Evolutionary conservation across 2,888 invertebrate species (phyloP).

Genomic region (Drosophila prostipennis): DNA sequence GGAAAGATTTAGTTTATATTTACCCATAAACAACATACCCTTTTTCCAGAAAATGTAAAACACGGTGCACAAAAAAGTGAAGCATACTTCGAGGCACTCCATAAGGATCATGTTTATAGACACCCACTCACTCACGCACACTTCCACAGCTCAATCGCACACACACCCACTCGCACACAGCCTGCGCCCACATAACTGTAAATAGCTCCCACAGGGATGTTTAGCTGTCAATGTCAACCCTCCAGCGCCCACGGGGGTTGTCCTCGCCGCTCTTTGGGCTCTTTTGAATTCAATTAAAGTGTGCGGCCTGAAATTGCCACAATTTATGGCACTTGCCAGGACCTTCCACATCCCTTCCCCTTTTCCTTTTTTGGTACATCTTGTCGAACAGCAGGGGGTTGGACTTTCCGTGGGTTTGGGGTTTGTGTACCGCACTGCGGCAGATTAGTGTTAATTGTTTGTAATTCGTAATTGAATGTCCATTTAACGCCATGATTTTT

Average conservation of each 20-base stretch:
- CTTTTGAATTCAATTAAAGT: conserved; percentile 81
- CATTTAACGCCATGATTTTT: conserved; percentile 66
- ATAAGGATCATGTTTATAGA: conserved; percentile 76
- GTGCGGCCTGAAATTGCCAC: conserved; percentile 80
- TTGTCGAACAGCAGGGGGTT: conserved; percentile 34
- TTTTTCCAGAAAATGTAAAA: not conserved
- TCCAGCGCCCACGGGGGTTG: conserved; percentile 51
- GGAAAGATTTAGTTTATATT: no score
- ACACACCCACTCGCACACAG: conserved; percentile 4
- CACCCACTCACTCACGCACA: conserved; percentile 47
- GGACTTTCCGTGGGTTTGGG: conserved; percentile 2
- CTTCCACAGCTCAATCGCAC: not conserved
- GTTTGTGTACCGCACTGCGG: conserved; percentile 39
- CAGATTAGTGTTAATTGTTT: conserved; percentile 82
- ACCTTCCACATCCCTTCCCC: conserved; percentile 10
- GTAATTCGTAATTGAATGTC: conserved; percentile 81
- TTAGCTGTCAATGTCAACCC: conserved; percentile 72
- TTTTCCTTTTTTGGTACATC: conserved; percentile 18
- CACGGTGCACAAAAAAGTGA: conserved; percentile 38
- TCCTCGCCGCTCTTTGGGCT: conserved; percentile 61
- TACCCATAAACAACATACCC: not conserved
- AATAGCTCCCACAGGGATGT: conserved; percentile 84
- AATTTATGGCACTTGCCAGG: conserved; percentile 77
- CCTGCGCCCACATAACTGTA: conserved; percentile 71
- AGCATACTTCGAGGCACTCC: conserved; percentile 66